Conservation (phyloP, 1,140 invertebrate genomes). For the Reticulitermes speratus region DNA sequence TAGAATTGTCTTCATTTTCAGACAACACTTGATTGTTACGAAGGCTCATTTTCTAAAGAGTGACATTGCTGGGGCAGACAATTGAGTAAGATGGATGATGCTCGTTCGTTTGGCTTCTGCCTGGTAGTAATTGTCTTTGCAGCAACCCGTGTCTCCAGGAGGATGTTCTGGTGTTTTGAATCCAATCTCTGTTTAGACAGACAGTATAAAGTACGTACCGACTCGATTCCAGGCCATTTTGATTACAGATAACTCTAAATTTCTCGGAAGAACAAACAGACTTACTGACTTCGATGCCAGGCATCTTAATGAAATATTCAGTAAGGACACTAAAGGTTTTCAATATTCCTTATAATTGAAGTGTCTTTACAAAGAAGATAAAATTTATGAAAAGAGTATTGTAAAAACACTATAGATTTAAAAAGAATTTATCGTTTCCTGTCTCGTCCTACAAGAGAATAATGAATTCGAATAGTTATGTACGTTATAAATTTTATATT, state of each 20-base stretch:
- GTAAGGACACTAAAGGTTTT: neutral
- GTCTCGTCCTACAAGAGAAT: neutral
- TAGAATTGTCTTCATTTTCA: conserved; percentile 19
- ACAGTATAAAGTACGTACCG: neutral
- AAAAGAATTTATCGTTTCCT: neutral
- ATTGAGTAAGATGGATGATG: conserved; percentile 12
- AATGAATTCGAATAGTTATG: neutral
- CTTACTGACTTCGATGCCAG: neutral
- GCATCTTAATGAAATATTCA: conserved; percentile 5
- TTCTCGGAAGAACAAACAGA: neutral
- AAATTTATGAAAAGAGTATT: neutral
- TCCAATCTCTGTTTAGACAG: neutral
- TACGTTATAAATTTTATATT: too few relatives aligned
- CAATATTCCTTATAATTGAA: neutral
- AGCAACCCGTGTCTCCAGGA: neutral
- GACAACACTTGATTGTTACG: conserved; percentile 6
- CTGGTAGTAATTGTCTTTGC: neutral
- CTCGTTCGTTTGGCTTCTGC: neutral
- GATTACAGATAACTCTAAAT: neutral
- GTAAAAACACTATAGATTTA: neutral
- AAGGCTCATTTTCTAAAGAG: neutral
- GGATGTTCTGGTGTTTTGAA: neutral
- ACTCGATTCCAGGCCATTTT: neutral
- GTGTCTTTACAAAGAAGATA: neutral
- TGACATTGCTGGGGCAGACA: neutral